phyloP scores from a whole-genome alignment of 2,888 invertebrate species.

The Eristalis arbustorum region DNA sequence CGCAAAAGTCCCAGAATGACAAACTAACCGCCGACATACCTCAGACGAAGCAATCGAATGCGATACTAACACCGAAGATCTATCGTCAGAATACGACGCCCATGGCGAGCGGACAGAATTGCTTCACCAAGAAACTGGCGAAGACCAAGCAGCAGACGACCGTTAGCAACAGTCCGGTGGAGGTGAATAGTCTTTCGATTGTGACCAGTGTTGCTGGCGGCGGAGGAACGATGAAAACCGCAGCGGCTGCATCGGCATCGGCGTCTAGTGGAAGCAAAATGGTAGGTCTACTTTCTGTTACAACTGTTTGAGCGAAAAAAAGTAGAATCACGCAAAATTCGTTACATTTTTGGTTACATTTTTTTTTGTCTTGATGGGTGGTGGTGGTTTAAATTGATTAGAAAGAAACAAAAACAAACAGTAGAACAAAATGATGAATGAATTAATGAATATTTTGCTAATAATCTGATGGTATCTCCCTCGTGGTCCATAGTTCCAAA shows the following conservation, averaged over 20 bases:
- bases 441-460: slow-evolving; percentile 8
- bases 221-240: slow-evolving; percentile 72
- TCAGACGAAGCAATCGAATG: slow-evolving; percentile 69
- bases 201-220: slow-evolving; percentile 55
- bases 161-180: slow-evolving; percentile 69
- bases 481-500: slow-evolving; percentile 46
- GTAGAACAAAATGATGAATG: background rate
- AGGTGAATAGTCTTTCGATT: slow-evolving; percentile 73
- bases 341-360: background rate
- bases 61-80: slow-evolving; percentile 77
- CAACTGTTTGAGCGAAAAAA: slow-evolving; percentile 79
- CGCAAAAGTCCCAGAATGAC: slow-evolving; percentile 11
- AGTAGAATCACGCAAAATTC: background rate
- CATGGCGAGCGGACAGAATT: background rate
- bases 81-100: slow-evolving; percentile 36
- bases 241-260: slow-evolving; percentile 39
- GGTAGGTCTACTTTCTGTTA: slow-evolving; percentile 83
- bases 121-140: slow-evolving; percentile 29
- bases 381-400: slow-evolving; percentile 22
- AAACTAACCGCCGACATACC: slow-evolving; percentile 11
- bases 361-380: slow-evolving; percentile 17
- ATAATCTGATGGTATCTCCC: slow-evolving; percentile 27
- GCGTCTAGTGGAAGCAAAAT: slow-evolving; percentile 79
- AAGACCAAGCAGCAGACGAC: slow-evolving; percentile 70
- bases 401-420: too few species aligned